Evolutionary conservation across 2,113 vertebrate genomes (phyloP), one percentile per base, ranked within the genome.

Genomic region (Lasiurus borealis): DNA sequence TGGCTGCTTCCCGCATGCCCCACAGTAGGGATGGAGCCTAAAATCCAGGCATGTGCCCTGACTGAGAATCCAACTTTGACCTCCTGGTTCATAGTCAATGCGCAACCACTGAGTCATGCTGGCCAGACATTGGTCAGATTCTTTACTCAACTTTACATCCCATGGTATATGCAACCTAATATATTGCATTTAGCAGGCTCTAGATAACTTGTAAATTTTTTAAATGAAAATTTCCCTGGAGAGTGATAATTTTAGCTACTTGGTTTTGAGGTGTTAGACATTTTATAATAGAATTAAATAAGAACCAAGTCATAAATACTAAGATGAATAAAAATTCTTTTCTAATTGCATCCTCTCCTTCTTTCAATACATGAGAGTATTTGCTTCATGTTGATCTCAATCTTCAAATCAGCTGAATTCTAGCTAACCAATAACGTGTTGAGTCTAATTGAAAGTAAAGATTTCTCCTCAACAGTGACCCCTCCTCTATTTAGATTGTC

Each of bases 121-220:
- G 9, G 59, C 59, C 59, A 62, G 59, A 62, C 59, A 27, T 27
- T 4, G 59, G 10, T 27, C 23, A 27, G 59, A 11, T 62, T 62
- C 34, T 77, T 80, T 66, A 44, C 78, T 94, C 34, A 92, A 71
- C 50, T 57, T 90, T 73, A 90, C 80, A 44, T 44, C 18, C 4
- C 31, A 16, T 1, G 31, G 3, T 1, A 44, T 90, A 10, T 71
- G 2, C 12, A 68, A 46, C 19, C 44, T 83, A 52, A 25, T 29
- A 23, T 13, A 64, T 18, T 80, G 4, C 40, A 81, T 62, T 52
- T 80, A 76, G 23, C 21, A 3, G 5, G 31, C 7, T 83, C 57
- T 69, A 89, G 90, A 29, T 64, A 71, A 88, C 44, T 88, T 57
- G 2, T 80, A 46, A 48, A 23, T 34, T 78, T 89, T 95, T 95